These are phyloP conservation scores for Potorous gilbertii DNA, from an alignment of 2,797 vertebrate genomes.

Conservation along the genomic window DNA sequence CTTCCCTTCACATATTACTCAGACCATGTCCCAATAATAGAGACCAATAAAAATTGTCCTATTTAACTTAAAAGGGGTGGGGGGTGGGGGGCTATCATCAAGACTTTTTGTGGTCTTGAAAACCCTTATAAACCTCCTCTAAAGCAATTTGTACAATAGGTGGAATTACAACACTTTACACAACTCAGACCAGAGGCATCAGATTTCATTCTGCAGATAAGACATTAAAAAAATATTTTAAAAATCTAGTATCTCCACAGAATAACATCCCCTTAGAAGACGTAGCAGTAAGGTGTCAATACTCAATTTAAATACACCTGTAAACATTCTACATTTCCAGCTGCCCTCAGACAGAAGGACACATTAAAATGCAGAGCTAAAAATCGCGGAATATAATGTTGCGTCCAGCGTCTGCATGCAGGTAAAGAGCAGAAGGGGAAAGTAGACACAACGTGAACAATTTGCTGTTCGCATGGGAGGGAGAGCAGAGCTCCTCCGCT, in stretches of 20 bases:
- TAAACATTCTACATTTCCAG: slow-evolving; percentile 34
- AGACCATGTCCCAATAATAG: slow-evolving; percentile 77
- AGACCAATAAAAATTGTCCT: slow-evolving; percentile 75
- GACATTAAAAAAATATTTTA: slow-evolving; percentile 16
- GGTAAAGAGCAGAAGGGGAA: slow-evolving; percentile 18
- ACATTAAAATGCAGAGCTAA: slow-evolving; percentile 49
- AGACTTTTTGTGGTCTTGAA: slow-evolving; percentile 67
- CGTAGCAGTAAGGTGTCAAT: neutral
- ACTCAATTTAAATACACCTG: slow-evolving; percentile 49
- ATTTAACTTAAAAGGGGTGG: slow-evolving; percentile 69
- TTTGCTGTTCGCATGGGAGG: neutral
- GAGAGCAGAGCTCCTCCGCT: slow-evolving; percentile 20
- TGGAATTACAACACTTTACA: slow-evolving; percentile 58
- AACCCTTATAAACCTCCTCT: slow-evolving; percentile 67
- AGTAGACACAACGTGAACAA: neutral
- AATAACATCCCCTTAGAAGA: neutral
- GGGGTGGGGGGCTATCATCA: slow-evolving; percentile 50
- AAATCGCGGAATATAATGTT: slow-evolving; percentile 52
- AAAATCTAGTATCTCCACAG: slow-evolving; percentile 39
- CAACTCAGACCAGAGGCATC: slow-evolving; percentile 70
- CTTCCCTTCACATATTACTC: slow-evolving; percentile 62
- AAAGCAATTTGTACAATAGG: slow-evolving; percentile 68
- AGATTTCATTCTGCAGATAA: slow-evolving; percentile 62
- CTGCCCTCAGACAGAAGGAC: slow-evolving; percentile 38
- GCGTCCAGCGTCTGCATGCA: slow-evolving; percentile 14